Evolutionary conservation across 2,888 invertebrate species (phyloP), one percentile per base, ranked within the genome.

Genomic region (Drosophila eohydei): DNA sequence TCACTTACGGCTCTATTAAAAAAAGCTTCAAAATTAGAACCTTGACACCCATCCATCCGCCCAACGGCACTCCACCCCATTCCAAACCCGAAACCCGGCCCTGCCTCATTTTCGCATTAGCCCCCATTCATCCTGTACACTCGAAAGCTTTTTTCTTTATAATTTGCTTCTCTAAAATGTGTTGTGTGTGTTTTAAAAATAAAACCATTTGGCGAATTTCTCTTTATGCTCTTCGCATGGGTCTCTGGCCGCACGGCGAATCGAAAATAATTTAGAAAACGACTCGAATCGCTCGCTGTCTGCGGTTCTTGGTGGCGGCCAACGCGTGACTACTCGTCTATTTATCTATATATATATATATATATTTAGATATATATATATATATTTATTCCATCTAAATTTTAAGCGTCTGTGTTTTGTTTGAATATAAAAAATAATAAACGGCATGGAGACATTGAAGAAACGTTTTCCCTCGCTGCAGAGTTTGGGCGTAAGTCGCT

Each of bases 401-500:
- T 62, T 67, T 78, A 62, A 50, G 55, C 73, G 61, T 60, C 73
- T 71, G 65, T 71, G 69, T 54, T 16, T 55, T 55, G 26, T 44
- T 43, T 57, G 50, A 16, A 7, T 34, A 50, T 57, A 36, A 48
- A 46, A 36, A 44, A 51, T 5, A 50, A 6, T 4, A 32, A 44
- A 16, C 43, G 48, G 41, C 78, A 92, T 92, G 92, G 76, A 91
- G 77, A 91, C 89, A 70, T 91, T 94, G 81, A 94, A 94, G 83
- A 94, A 93, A 89, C 92, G 92, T 77, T 94, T 94, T 85, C 94
- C 94, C 64, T 94, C 94, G 67, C 90, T 94, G 74, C 93, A 93
- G 78, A 94, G 94, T 91, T 93, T 94, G 81, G 94, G 94, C 88
- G 93, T 94, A 92, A 94, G 94, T 93, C 61, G 30, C 51, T 40